phyloP scores from a whole-genome alignment of 2,888 invertebrate species.

The Stenichneumon culpator region DNA sequence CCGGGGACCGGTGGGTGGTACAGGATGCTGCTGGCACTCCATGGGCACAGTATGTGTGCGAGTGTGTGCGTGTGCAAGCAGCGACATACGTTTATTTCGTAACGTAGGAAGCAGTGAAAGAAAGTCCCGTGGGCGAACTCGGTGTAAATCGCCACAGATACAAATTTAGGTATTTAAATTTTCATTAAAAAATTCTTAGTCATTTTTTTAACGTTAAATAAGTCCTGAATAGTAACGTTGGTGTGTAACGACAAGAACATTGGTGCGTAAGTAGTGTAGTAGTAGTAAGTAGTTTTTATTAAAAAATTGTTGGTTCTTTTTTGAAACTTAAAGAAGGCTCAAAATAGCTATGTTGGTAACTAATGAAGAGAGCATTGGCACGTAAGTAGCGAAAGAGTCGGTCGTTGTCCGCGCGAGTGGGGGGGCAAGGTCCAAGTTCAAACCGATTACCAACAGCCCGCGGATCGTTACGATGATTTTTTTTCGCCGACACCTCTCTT shows the following conservation, averaged over 20 bases:
- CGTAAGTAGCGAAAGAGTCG: background rate
- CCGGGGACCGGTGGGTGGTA: slow-evolving; percentile 29
- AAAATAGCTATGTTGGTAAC: too few species aligned
- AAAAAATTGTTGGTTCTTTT: too few species aligned
- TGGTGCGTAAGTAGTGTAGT: too few species aligned
- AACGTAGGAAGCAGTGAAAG: slow-evolving; percentile 1
- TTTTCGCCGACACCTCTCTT: slow-evolving; percentile 75
- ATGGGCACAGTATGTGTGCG: background rate
- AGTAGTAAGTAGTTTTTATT: too few species aligned
- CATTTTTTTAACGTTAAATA: too few species aligned
- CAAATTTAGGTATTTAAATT: background rate
- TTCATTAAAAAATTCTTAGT: too few species aligned
- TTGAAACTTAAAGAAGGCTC: too few species aligned
- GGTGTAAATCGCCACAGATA: background rate
- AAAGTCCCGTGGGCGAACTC: slow-evolving; percentile 2
- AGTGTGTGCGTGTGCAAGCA: background rate
- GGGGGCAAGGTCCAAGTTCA: slow-evolving; percentile 79
- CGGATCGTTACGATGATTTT: slow-evolving; percentile 54
- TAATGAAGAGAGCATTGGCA: background rate
- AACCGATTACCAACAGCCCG: slow-evolving; percentile 75
- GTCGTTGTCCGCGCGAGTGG: background rate
- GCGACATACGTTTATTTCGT: slow-evolving; percentile 8
- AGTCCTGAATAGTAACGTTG: too few species aligned
- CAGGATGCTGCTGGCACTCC: slow-evolving; percentile 38
- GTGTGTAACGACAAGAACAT: too few species aligned